Base-by-base conservation (phyloP, 92 coral and sea anemone species). In the Pocillopora grandis region DNA sequence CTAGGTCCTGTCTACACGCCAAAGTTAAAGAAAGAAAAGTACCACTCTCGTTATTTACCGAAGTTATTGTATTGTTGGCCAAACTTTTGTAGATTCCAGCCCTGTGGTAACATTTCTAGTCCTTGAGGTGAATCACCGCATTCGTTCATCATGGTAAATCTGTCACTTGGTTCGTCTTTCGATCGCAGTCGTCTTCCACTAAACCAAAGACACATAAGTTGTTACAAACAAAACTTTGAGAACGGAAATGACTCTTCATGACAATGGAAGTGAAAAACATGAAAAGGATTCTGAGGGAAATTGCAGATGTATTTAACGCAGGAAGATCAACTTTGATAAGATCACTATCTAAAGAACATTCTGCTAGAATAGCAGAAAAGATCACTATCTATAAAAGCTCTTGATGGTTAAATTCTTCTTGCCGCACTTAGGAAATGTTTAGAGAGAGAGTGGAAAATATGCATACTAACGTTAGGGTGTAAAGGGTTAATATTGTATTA, bases 71-170 rank as follows among this genome's bases (percentile, higher is more conserved):
- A 69, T 19, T 77, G 79, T 31, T 72, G 77, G 12, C 84, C 72
- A 31, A 84, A 71, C 65, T 84, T 65, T 66, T 73, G 71, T 15
- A 84, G 76, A 55, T 74, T 63, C 89, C 86, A 79, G 58, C 98
- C 98, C 65, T 87, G 98, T 3, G 98, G 95, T 23, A 94, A 68
- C 98, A 94, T 94, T 67, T 94, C 96, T 90, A 96, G 89, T 6
- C 90, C 85, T 73, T 79, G 90, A 33, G 92, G 84, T n/a, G 99
- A 90, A 80, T 92, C 93, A 0, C 98, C 96, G 72, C 91, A 87
- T 62, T 86, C 86, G 78, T 92, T 95, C 92, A 96, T 89, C 91
- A 89, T 89, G 33, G 93, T 90, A 37, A 94, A 87, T 59, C 96
- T 89, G 49, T 96, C 97, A 31, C 89, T 86, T 65, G 90, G 92